A percentile compares a stretch with the other conserved stretches of the same genome.
phyloP scores from a whole-genome alignment of 1,140 invertebrate species.

The Neotoxoptera formosana region DNA sequence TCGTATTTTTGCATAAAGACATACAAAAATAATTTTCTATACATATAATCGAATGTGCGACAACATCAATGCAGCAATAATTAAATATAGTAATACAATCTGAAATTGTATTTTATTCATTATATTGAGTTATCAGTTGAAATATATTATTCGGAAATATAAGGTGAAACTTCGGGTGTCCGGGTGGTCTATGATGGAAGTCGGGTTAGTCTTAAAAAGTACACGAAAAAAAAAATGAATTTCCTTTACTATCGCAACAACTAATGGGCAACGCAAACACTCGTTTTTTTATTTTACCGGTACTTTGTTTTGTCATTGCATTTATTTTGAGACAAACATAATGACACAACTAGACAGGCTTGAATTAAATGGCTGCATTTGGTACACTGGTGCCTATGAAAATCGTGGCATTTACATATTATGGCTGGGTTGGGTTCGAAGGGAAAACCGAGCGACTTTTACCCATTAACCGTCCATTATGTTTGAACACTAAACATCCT shows the following conservation, averaged over 20 bases:
- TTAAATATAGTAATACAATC: neutral
- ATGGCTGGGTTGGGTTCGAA: neutral
- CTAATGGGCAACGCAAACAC: neutral
- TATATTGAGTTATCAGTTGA: neutral
- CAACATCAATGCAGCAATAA: neutral
- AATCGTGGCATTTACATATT: constrained; percentile 23
- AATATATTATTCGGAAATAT: neutral
- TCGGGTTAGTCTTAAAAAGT: neutral
- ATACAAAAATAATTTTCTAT: neutral
- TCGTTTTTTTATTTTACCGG: constrained; percentile 37
- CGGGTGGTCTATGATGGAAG: neutral
- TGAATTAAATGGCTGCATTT: constrained; percentile 43
- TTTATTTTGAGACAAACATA: neutral
- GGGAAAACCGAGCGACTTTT: constrained; percentile 13
- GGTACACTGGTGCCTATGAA: neutral
- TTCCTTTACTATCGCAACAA: neutral
- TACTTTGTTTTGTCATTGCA: neutral
- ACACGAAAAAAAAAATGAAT: neutral
- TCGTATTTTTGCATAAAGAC: neutral
- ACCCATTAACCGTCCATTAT: constrained; percentile 32
- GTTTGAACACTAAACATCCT: neutral
- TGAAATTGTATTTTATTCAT: neutral
- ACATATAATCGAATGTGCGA: no score
- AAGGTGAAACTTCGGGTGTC: neutral
- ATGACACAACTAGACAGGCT: neutral